A percentile compares a stretch with the other conserved stretches of the same genome.
These are phyloP conservation scores for Dasypus novemcinctus DNA, from an alignment of 2,113 vertebrate species.

Conservation along the genomic window DNA sequence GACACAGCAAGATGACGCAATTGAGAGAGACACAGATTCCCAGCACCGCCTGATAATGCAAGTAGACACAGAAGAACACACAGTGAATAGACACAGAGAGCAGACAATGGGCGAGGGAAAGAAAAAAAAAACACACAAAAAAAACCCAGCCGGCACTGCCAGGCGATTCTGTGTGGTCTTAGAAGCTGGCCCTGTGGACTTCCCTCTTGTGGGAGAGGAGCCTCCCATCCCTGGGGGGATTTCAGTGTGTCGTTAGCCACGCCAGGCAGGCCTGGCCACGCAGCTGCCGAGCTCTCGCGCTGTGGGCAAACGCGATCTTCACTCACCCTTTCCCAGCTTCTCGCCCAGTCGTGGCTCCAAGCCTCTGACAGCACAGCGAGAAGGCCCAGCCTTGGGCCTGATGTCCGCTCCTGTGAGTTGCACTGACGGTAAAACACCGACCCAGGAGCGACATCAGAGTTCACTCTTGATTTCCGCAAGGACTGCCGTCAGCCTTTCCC, in stretches of 20 bases:
- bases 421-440: slow-evolving; percentile 98
- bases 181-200: slow-evolving; percentile 85
- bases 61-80: too few relatives aligned
- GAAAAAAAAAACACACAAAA: too few relatives aligned
- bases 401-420: slow-evolving; percentile 95
- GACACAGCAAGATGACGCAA: too few relatives aligned
- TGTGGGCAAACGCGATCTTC: not conserved
- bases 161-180: slow-evolving; percentile 82
- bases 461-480: slow-evolving; percentile 98
- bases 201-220: slow-evolving; percentile 73
- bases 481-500: slow-evolving; percentile 96
- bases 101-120: too few relatives aligned
- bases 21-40: too few relatives aligned
- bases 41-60: too few relatives aligned
- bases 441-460: slow-evolving; percentile 97
- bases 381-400: slow-evolving; percentile 99
- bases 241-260: slow-evolving; percentile 71
- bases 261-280: slow-evolving; percentile 77
- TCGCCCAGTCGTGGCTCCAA: too few relatives aligned
- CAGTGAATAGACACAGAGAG: too few relatives aligned
- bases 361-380: too few relatives aligned
- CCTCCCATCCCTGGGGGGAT: slow-evolving; percentile 64
- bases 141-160: slow-evolving; percentile 85
- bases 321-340: slow-evolving; percentile 91
- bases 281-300: slow-evolving; percentile 80